These are phyloP conservation scores for Lasius fuliginosus DNA, from an alignment of 2,888 invertebrate species.

Conservation along the genomic window DNA sequence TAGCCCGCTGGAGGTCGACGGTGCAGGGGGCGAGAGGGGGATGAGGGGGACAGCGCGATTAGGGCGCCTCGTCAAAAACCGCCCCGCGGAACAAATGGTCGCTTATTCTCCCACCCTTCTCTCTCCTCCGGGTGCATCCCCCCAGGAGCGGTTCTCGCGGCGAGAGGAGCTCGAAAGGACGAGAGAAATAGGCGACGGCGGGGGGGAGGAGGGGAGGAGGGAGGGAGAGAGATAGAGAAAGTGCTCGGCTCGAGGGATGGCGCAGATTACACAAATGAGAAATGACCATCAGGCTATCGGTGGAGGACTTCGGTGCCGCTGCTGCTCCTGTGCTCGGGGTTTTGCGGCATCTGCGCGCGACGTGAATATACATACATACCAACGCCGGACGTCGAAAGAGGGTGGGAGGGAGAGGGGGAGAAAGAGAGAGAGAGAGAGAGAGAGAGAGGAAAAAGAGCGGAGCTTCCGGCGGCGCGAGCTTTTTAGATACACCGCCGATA, in stretches of 20 bases:
- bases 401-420: not conserved
- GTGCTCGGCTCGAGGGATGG: slow-evolving; percentile 63
- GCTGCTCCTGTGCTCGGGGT: slow-evolving; percentile 67
- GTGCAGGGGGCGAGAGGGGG: slow-evolving; percentile 58
- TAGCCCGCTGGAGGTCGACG: slow-evolving; percentile 71
- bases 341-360: slow-evolving; percentile 76
- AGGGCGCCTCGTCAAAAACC: slow-evolving; percentile 82
- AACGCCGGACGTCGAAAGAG: slow-evolving; percentile 27
- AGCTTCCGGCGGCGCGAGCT: slow-evolving; percentile 51
- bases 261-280: slow-evolving; percentile 86
- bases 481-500: slow-evolving; percentile 54
- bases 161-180: slow-evolving; percentile 56
- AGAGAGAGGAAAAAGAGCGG: slow-evolving; percentile 59
- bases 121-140: slow-evolving; percentile 15
- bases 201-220: not conserved
- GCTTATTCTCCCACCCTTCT: slow-evolving; percentile 56
- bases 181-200: slow-evolving; percentile 32
- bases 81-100: slow-evolving; percentile 82
- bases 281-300: slow-evolving; percentile 83
- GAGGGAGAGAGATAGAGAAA: slow-evolving; percentile 28
- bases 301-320: slow-evolving; percentile 80
- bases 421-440: slow-evolving; percentile 18
- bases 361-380: slow-evolving; percentile 59
- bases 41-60: slow-evolving; percentile 69
- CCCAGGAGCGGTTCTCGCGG: slow-evolving; percentile 32